phyloP scores from a whole-genome alignment of 2,888 invertebrate genomes.

The Drosophila emarginata region DNA sequence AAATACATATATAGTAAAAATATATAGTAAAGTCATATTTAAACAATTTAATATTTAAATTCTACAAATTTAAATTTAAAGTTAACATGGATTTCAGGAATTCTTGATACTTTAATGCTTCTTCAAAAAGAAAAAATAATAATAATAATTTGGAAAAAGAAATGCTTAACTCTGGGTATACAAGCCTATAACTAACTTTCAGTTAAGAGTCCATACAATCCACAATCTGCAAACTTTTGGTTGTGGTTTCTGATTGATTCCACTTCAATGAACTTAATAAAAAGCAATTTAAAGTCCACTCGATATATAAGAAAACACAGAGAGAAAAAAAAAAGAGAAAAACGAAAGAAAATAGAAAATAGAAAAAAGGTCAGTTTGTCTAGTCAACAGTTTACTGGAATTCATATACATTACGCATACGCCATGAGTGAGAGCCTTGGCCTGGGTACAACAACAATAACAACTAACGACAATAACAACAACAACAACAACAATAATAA shows the following conservation, averaged over 20 bases:
- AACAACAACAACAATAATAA: too few species aligned
- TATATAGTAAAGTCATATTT: neutral
- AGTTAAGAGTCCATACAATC: neutral
- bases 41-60: neutral
- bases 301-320: neutral
- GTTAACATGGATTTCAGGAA: neutral
- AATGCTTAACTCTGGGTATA: neutral
- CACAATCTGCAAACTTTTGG: slow-evolving; percentile 7
- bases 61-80: too few species aligned
- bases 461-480: neutral
- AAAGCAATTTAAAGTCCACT: slow-evolving; percentile 8
- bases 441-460: neutral
- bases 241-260: slow-evolving; percentile 9
- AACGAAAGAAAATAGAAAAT: slow-evolving; percentile 25
- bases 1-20: too few species aligned
- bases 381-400: slow-evolving; percentile 41
- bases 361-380: slow-evolving; percentile 42
- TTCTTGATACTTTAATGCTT: neutral
- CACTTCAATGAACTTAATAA: slow-evolving; percentile 8
- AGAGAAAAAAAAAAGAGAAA: too few species aligned
- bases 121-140: too few species aligned
- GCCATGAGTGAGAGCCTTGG: slow-evolving; percentile 32
- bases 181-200: neutral
- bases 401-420: slow-evolving; percentile 54
- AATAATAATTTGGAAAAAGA: neutral